Evolutionary conservation across 1,140 invertebrate genomes (phyloP).

Genomic region (Tetraneura akinire): DNA sequence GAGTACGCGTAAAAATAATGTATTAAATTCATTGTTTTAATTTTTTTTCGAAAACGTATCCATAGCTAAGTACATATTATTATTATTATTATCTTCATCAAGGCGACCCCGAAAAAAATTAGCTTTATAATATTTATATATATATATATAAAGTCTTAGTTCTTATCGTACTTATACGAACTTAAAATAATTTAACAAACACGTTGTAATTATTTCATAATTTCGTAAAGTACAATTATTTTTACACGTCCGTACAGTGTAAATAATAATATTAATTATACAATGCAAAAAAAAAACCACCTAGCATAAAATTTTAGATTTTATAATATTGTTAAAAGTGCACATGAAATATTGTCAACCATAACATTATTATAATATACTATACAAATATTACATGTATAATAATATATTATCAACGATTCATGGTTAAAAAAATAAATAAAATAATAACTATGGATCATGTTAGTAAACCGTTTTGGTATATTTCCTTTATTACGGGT

Average conservation of each 20-base stretch:
- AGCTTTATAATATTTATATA: no score
- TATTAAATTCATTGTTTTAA: not conserved
- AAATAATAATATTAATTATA: not conserved
- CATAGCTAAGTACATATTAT: no score
- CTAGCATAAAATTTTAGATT: conserved; percentile 3
- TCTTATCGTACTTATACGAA: no score
- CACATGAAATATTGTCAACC: not conserved
- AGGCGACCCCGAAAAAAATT: not conserved
- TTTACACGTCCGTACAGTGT: not conserved
- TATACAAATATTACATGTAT: not conserved
- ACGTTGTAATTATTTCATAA: not conserved
- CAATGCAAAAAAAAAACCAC: not conserved
- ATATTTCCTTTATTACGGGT: no score
- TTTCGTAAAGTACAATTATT: not conserved
- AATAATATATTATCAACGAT: no score
- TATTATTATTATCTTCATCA: no score
- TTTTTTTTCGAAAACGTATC: not conserved
- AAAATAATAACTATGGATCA: no score
- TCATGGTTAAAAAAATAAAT: no score
- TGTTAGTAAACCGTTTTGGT: no score
- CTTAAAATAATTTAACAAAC: not conserved
- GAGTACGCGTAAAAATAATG: no score
- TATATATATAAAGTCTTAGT: no score
- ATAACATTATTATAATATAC: not conserved
- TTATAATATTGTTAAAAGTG: conserved; percentile 9